These are phyloP conservation scores for Aphidius ervi DNA, from an alignment of 1,140 invertebrate species.

Conservation along the genomic window DNA sequence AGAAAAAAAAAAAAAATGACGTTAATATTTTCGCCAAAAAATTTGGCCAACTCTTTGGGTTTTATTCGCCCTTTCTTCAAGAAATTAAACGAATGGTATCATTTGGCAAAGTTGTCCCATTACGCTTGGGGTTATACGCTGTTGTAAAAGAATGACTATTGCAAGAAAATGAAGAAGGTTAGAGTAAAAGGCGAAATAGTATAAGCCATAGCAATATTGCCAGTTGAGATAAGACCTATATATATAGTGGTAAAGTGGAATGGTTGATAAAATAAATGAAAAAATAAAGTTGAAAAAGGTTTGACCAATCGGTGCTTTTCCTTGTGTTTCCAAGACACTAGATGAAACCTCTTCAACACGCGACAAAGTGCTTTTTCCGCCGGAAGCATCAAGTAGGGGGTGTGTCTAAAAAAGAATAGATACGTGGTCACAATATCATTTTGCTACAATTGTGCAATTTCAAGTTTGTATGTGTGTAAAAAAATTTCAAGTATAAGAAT, in stretches of 20 bases:
- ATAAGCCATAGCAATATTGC: conserved; percentile 19
- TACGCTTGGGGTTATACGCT: conserved; percentile 27
- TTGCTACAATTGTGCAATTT: conserved; percentile 13
- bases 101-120: conserved; percentile 47
- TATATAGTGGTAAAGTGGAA: too few relatives aligned
- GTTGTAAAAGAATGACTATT: neutral
- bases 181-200: neutral
- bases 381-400: conserved; percentile 13
- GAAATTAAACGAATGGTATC: conserved; percentile 46
- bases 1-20: neutral
- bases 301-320: conserved; percentile 34
- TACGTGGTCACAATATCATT: conserved; percentile 13
- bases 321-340: neutral
- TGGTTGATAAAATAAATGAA: neutral
- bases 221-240: neutral
- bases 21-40: conserved; percentile 37
- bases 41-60: conserved; percentile 23
- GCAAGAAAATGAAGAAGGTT: neutral
- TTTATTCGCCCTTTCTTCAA: conserved; percentile 14
- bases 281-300: conserved; percentile 12
- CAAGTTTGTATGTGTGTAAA: conserved; percentile 7
- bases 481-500: too few relatives aligned
- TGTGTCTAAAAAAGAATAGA: conserved; percentile 21
- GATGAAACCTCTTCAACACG: conserved; percentile 8
- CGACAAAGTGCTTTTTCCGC: conserved; percentile 12